Evolutionary conservation across 1,140 invertebrate genomes (phyloP).

Genomic region (Teleopsis dalmanni): DNA sequence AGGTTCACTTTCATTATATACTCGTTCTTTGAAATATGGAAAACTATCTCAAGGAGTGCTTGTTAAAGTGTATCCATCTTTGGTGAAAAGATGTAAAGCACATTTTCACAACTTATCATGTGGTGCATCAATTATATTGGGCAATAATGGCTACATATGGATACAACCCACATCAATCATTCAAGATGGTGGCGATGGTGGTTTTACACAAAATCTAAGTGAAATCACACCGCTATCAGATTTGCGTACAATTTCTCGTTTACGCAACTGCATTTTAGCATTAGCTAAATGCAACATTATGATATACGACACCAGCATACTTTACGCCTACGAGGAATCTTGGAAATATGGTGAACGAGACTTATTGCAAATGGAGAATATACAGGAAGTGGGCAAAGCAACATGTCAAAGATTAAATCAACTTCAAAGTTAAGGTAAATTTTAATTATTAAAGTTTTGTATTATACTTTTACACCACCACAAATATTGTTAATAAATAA

Average conservation of each 20-base stretch:
- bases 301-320: constrained; percentile 86
- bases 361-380: constrained; percentile 71
- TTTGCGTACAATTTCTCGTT: constrained; percentile 73
- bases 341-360: constrained; percentile 72
- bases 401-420: constrained; percentile 25
- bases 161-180: constrained; percentile 65
- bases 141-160: constrained; percentile 97
- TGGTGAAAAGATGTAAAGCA: constrained; percentile 89
- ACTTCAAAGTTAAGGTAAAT: neutral
- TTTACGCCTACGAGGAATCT: constrained; percentile 87
- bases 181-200: constrained; percentile 63
- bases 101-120: constrained; percentile 92
- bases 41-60: constrained; percentile 85
- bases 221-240: constrained; percentile 60
- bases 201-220: constrained; percentile 74
- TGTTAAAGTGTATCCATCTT: constrained; percentile 84
- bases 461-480: neutral
- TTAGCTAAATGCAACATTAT: constrained; percentile 79
- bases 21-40: constrained; percentile 94
- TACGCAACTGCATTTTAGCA: constrained; percentile 83
- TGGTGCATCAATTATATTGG: constrained; percentile 86
- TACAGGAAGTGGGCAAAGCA: constrained; percentile 74
- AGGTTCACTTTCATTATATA: constrained; percentile 88
- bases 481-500: neutral
- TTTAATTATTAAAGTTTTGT: neutral